Base-by-base conservation (phyloP, 1,140 invertebrate species). In the Micrasema longulum region DNA sequence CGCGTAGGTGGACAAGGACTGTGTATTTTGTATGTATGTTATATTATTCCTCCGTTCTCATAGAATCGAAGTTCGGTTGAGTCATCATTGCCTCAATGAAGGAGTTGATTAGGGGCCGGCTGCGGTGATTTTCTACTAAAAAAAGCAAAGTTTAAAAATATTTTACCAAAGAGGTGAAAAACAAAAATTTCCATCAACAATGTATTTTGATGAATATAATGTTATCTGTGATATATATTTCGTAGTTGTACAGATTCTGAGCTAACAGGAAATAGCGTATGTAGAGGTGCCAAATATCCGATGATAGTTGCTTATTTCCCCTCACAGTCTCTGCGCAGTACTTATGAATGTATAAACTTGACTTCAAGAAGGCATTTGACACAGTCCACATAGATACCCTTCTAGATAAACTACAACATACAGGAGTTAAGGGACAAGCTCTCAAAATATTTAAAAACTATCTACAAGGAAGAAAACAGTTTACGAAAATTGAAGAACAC, bases 1-100 rank as follows among this genome's bases (percentile, higher is more conserved):
- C 7, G 55, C 9, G 55, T 60, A 41, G 55, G 55, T 41, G 55
- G 55, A 60, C 55, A 38, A 18, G 55, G 55, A 38, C 35, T 23
- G 22, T 53, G n/a, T 26, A 31, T 4, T 12, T 23, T 23, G 50
- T 26, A 53, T 53, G 50, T 22, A 41, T 41, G 36, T 16, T 35
- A 60, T 16, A 22, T 60, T 60, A 60, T 18, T 26, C 16, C 50
- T 26, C 50, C 23, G 20, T 31, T 60, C 36, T 14, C 16, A 60
- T 16, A 41, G 31, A 14, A n/a, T 36, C 22, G 10, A 41, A 41
- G 36, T 38, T 16, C 14, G 36, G 35, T 60, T 60, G 55, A 60
- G 35, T 60, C 55, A 60, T 60, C 55, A 18, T 38, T 12, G 38
- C 2, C 16, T 18, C 55, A 16, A 14, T 16, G 53, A 12, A 57